Evolutionary conservation across 2,888 invertebrate genomes (phyloP), one percentile per base, ranked within the genome.

Genomic region (Tenthredo livida): DNA sequence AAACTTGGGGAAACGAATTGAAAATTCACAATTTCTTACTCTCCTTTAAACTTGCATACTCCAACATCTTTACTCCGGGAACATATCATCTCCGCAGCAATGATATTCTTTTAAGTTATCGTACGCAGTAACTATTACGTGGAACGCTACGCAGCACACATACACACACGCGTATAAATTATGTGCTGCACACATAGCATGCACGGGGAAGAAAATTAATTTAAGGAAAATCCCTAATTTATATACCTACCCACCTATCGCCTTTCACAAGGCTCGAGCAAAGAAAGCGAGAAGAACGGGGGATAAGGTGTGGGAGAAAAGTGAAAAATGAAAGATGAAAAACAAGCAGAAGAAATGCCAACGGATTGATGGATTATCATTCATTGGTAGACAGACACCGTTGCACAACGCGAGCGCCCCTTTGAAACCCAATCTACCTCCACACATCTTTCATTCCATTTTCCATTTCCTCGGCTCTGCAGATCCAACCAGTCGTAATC

Each of bases 341-440:
- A 50, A 33, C 40, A 43, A 73, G 75, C 84, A 4, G 47, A 83
- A 33, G 9, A 37, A n/a, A 47, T 67, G 25, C 37, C 37, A 33
- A 43, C 43, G 54, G 73, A 54, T 50, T 73, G 73, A 67, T 37
- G 40, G 58, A 47, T 65, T 73, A 72, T 77, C 84, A 61, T 61
- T 61, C 25, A 61, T 33, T 67, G 67, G 33, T 15, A 15, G 25
- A 33, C 67, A 67, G 67, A 33, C 67, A 33, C 1, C 1, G 67
- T 33, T 33, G 29, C 67, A 67, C 67, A 67, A 67, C 29, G 33
- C 29, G 2, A n/a, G 54, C n/a, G n/a, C 54, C 54, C 17, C 7
- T 12, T 67, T 67, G 33, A 33, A 33, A 67, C 67, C 33, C 67
- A 67, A 33, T 33, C 61, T 25, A 1, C 33, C 29, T 67, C 25